A percentile compares a stretch with the other conserved stretches of the same genome.
These are phyloP conservation scores for Microplitis demolitor DNA, from an alignment of 1,140 invertebrate genomes.

Conservation along the genomic window DNA sequence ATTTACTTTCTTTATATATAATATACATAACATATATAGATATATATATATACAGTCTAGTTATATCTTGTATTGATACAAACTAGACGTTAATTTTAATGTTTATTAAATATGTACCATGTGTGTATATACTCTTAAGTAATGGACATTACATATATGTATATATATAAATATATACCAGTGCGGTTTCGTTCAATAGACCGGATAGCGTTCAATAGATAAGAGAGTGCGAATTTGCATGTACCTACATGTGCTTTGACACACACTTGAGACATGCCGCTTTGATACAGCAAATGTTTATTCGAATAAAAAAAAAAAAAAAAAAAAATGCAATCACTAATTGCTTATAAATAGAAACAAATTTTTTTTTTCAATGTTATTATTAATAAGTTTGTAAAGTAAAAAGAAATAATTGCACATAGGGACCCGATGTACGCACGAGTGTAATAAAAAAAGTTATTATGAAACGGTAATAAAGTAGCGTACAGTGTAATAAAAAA, in stretches of 20 bases:
- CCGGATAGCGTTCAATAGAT: background rate
- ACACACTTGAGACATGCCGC: background rate
- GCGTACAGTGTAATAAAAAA: background rate
- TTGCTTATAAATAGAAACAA: no score
- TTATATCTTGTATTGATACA: background rate
- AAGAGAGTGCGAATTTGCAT: constrained; percentile 20
- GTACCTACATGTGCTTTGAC: constrained; percentile 22
- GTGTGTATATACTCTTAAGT: no score
- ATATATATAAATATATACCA: background rate
- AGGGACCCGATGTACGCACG: background rate
- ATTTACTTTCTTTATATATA: no score
- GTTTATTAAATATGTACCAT: background rate
- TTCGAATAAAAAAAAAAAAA: background rate
- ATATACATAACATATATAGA: no score
- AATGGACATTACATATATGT: no score
- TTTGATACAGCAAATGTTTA: background rate
- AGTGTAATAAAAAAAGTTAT: background rate
- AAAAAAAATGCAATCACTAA: no score
- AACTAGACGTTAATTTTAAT: no score
- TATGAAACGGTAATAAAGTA: no score
- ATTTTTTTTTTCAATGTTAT: no score
- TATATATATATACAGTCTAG: no score
- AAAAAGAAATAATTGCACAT: background rate
- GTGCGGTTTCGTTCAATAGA: constrained; percentile 8
- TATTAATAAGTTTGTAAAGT: no score